phyloP scores from a whole-genome alignment of 2,888 invertebrate genomes.

The Plagodis dolabraria region DNA sequence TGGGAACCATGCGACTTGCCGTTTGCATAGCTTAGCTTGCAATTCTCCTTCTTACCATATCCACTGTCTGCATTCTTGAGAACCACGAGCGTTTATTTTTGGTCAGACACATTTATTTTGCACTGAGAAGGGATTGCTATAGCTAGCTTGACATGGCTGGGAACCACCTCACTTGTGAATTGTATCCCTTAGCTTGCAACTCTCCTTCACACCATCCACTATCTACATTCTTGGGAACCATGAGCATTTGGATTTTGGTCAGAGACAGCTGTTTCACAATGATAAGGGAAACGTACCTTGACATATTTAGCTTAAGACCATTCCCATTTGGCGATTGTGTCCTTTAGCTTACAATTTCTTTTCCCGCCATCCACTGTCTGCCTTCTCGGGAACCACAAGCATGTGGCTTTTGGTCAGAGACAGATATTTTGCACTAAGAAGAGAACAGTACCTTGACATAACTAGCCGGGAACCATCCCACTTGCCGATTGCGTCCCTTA shows the following conservation, averaged over 20 bases:
- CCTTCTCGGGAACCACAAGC: conserved; percentile 75
- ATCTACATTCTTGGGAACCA: conserved; percentile 98
- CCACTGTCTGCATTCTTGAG: too few species aligned
- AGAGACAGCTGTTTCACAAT: conserved; percentile 96
- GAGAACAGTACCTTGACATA: conserved; percentile 89
- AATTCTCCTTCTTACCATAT: too few species aligned
- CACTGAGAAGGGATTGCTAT: too few species aligned
- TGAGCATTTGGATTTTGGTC: conserved; percentile 95
- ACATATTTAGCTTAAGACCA: neutral
- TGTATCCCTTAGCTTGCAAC: conserved; percentile 95
- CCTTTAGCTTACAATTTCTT: too few species aligned
- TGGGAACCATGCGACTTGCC: conserved; percentile 62
- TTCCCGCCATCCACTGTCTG: too few species aligned
- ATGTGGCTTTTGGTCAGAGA: conserved; percentile 77
- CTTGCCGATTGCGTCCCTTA: conserved; percentile 94
- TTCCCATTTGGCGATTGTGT: conserved; percentile 51
- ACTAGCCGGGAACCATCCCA: conserved; percentile 99
- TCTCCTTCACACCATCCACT: conserved; percentile 99
- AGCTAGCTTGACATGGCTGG: neutral
- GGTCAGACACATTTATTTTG: too few species aligned
- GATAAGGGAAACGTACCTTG: neutral
- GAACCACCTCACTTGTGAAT: conserved; percentile 98
- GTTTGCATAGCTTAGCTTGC: too few species aligned
- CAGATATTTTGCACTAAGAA: neutral
- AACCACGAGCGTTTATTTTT: too few species aligned